Conservation (phyloP, 2,797 vertebrate genomes). For the Yasuhikotakia modesta region DNA sequence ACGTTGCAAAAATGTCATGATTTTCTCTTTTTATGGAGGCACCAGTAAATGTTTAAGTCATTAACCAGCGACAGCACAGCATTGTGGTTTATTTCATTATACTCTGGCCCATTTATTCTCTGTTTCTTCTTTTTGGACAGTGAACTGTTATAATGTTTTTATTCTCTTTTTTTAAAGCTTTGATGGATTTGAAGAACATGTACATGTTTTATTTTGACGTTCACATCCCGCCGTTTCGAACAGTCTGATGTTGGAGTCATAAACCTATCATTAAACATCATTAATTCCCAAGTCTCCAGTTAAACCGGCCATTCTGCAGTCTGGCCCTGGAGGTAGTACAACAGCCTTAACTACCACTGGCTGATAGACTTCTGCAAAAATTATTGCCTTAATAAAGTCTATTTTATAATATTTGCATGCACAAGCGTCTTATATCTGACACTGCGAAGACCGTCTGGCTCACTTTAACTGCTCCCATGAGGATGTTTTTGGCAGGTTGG, state of each 20-base stretch:
- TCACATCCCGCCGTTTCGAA: constrained; percentile 63
- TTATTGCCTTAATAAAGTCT: constrained; percentile 79
- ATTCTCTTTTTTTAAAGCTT: constrained; percentile 34
- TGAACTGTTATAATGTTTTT: constrained; percentile 62
- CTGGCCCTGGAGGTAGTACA: constrained; percentile 69
- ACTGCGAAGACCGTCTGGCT: constrained; percentile 72
- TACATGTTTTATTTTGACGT: constrained; percentile 69
- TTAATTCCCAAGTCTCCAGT: constrained; percentile 70
- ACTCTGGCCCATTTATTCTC: constrained; percentile 52
- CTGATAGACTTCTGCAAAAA: constrained; percentile 72
- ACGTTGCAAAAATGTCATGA: constrained; percentile 23
- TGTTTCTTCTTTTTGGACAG: constrained; percentile 52
- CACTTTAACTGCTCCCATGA: constrained; percentile 65
- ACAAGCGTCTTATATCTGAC: constrained; percentile 74
- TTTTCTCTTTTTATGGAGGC: constrained; percentile 35
- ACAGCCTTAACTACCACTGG: constrained; percentile 74
- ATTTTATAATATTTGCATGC: constrained; percentile 76
- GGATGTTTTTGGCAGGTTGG: constrained; percentile 67
- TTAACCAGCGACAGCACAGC: constrained; percentile 51
- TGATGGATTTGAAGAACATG: constrained; percentile 69
- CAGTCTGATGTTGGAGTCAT: constrained; percentile 71
- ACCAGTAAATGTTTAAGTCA: constrained; percentile 59
- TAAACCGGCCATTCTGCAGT: constrained; percentile 66
- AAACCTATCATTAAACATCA: constrained; percentile 79
- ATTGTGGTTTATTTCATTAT: constrained; percentile 56